These are phyloP conservation scores for Naja naja DNA, from an alignment of 2,113 vertebrate species.

Conservation along the genomic window DNA sequence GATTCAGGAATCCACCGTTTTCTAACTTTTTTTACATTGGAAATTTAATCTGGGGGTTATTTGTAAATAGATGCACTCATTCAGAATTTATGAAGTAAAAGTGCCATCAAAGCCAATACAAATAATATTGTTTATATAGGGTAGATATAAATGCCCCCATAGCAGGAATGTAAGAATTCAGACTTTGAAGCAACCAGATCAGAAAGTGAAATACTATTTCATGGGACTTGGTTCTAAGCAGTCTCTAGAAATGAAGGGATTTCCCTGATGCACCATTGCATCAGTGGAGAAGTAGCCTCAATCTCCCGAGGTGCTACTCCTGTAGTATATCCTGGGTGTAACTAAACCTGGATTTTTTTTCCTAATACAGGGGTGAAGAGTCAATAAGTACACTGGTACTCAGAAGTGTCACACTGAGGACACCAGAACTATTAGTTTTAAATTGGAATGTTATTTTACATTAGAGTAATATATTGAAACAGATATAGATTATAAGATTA, in stretches of 20 bases:
- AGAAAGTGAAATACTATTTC: background rate
- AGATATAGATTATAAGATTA: background rate
- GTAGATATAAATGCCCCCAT: background rate
- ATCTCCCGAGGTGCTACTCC: no score
- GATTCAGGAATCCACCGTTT: constrained; percentile 11
- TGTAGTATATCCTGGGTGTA: no score
- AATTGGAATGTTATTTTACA: background rate
- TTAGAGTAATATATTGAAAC: background rate
- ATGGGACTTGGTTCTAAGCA: background rate
- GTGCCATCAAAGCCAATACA: background rate
- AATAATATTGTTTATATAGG: background rate
- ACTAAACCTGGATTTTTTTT: background rate
- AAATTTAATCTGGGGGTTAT: background rate
- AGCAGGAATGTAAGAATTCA: background rate
- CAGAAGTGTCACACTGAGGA: background rate
- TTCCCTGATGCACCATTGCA: no score
- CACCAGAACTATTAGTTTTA: background rate
- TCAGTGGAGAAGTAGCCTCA: no score
- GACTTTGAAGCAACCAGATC: constrained; percentile 4
- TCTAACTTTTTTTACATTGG: constrained; percentile 2
- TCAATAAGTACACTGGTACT: background rate
- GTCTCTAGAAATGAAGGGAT: no score
- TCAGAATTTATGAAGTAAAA: background rate
- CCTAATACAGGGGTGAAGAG: background rate
- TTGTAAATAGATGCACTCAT: constrained; percentile 4